Evolutionary conservation across 2,888 invertebrate genomes (phyloP).

Genomic region (Microctonus brassicae): DNA sequence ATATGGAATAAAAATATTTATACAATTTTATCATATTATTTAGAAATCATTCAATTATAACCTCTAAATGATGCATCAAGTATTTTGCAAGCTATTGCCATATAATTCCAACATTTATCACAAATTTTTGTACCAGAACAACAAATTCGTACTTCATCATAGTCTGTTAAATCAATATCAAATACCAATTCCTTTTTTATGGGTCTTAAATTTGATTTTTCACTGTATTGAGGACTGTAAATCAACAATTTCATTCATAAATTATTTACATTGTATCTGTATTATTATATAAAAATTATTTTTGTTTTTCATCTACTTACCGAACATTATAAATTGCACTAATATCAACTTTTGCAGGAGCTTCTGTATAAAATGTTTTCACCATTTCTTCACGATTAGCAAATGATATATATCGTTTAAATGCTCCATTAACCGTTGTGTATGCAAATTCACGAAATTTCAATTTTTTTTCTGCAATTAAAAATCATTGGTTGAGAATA

Average conservation of each 20-base stretch:
- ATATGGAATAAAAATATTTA: no score
- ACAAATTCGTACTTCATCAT: constrained; percentile 95
- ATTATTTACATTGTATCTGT: background rate
- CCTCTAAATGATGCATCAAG: constrained; percentile 87
- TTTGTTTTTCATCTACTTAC: no score
- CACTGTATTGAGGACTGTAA: background rate
- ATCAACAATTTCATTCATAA: background rate
- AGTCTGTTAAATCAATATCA: constrained; percentile 99
- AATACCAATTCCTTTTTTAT: constrained; percentile 93
- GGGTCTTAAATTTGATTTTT: constrained; percentile 41
- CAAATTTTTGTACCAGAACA: constrained; percentile 93
- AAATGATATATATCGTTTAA: constrained; percentile 91
- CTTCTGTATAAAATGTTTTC: constrained; percentile 81
- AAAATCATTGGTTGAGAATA: background rate
- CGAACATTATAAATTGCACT: constrained; percentile 87
- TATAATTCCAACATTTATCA: constrained; percentile 95
- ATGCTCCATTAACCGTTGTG: constrained; percentile 92
- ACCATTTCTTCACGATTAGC: constrained; percentile 84
- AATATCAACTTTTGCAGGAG: constrained; percentile 95
- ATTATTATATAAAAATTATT: background rate
- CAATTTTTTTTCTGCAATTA: constrained; percentile 72
- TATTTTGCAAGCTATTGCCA: constrained; percentile 92
- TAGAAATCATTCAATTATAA: constrained; percentile 60
- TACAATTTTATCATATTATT: no score
- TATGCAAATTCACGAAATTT: constrained; percentile 92